These are phyloP conservation scores for Aurelia sp. DNA, from an alignment of 30 jellyfish, hydroid and myxozoan genomes.

Conservation along the genomic window DNA sequence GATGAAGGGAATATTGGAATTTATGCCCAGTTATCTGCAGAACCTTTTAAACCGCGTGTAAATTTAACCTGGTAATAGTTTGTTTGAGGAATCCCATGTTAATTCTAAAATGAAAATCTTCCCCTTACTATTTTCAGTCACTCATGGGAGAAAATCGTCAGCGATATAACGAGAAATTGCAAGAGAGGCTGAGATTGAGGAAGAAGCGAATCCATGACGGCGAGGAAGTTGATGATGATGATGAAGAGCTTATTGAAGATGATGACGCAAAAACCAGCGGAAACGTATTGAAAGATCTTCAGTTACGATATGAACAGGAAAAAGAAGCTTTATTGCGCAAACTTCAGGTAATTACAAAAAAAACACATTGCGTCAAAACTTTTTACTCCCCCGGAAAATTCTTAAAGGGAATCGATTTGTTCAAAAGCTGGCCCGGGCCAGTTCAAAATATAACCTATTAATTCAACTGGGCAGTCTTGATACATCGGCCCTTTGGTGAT, in stretches of 20 bases:
- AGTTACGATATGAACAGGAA: conserved; percentile 87
- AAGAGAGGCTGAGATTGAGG: conserved; percentile 83
- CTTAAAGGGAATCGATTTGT: no score
- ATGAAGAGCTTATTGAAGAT: conserved; percentile 45
- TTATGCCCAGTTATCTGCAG: no score
- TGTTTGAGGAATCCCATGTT: no score
- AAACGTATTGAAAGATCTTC: conserved; percentile 78
- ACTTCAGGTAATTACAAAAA: conserved; percentile 51
- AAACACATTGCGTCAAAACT: no score
- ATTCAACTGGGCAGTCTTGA: no score
- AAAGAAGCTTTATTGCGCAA: conserved; percentile 80
- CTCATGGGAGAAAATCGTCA: conserved; percentile 91
- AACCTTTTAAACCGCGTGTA: no score
- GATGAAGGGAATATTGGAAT: no score
- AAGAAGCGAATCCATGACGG: conserved; percentile 85
- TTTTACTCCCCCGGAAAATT: no score
- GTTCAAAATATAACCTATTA: no score
- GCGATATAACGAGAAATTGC: conserved; percentile 72
- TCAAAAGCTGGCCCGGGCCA: no score
- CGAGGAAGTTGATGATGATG: conserved; percentile 86
- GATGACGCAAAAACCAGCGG: conserved; percentile 74
- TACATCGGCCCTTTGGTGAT: no score
- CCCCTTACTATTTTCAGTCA: conserved; percentile 41
- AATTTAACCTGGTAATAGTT: no score
- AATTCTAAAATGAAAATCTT: background rate